Evolutionary conservation across 2,888 invertebrate genomes (phyloP), one percentile per base, ranked within the genome.

Genomic region (Patella pellucida): DNA sequence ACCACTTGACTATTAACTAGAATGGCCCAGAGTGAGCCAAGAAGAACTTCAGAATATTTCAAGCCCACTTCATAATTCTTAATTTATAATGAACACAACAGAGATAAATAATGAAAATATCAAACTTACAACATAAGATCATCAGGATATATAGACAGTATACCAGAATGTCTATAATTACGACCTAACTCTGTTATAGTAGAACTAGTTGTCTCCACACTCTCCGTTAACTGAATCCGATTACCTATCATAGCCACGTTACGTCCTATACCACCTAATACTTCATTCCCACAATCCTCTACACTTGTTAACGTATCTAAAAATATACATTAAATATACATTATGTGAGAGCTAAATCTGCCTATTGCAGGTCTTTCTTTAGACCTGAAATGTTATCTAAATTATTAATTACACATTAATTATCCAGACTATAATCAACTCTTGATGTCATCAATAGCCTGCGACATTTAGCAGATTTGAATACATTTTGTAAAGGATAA

Each of bases 231-330:
- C 86, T 96, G 95, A 79, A 97, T 95, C 85, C 96, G 93, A 91
- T 97, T 97, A 41, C 97, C 97, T 52, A 96, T 94, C 7, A 97
- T 92, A 3, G 95, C 94, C 4, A 95, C 94, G 87, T 95, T 96
- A 76, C 95, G 95, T 0, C 96, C 96, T 89, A 96, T 95, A 85
- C 95, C 95, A 76, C 92, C 92, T 67, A 90, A 90, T n/a, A 78
- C 76, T 68, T 83, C 79, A 52, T n/a, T 68, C 15, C 52, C 71
- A 16, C 54, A 52, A 19, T 54, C 41, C 11, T 31, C 62, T 2
- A 50, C n/a, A 16, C 72, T 41, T 31, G 27, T 54, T 27, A 54
- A 72, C 15, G 14, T 41, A 41, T 41, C 41, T 41, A 41, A 41
- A 41, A 41, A 41, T 41, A 41, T 41, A 41, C 27, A 27, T 27